phyloP scores from a whole-genome alignment of 2,113 vertebrate species.

The Carassius gibelio region DNA sequence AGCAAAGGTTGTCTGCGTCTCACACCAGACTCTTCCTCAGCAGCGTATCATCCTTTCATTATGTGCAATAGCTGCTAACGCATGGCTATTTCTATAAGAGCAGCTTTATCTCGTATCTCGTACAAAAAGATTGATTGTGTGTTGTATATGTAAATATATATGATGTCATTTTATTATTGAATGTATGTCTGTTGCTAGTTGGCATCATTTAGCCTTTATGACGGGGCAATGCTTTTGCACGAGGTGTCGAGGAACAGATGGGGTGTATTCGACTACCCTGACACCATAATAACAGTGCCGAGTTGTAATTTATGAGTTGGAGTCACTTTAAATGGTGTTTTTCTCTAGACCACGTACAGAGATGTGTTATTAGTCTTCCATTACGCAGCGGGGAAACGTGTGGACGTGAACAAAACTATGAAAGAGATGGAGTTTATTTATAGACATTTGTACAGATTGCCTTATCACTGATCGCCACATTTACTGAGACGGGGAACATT shows the following conservation, averaged over 20 bases:
- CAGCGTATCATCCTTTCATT: conserved; percentile 16
- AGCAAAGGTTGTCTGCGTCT: neutral
- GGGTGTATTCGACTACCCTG: conserved; percentile 17
- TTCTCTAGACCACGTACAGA: neutral
- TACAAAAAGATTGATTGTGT: conserved; percentile 35
- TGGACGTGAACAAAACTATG: neutral
- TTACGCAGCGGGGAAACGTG: conserved; percentile 22
- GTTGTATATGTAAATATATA: conserved; percentile 22
- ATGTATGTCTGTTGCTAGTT: conserved; percentile 35
- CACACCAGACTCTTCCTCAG: conserved; percentile 24
- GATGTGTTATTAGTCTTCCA: conserved; percentile 47
- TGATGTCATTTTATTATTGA: conserved; percentile 38
- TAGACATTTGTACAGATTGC: conserved; percentile 40
- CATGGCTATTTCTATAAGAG: conserved; percentile 68
- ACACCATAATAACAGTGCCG: conserved; percentile 15
- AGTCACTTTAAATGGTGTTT: conserved; percentile 8
- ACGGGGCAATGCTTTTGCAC: conserved; percentile 67
- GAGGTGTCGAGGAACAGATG: conserved; percentile 53
- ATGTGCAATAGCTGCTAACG: conserved; percentile 68
- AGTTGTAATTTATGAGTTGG: neutral
- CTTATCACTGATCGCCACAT: conserved; percentile 29
- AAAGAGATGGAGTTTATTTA: conserved; percentile 43
- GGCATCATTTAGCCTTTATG: conserved; percentile 43
- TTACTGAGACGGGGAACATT: conserved; percentile 16
- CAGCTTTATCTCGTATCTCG: conserved; percentile 47